These are phyloP conservation scores for Sphenodon punctatus DNA, from an alignment of 2,797 vertebrate species.

Conservation along the genomic window DNA sequence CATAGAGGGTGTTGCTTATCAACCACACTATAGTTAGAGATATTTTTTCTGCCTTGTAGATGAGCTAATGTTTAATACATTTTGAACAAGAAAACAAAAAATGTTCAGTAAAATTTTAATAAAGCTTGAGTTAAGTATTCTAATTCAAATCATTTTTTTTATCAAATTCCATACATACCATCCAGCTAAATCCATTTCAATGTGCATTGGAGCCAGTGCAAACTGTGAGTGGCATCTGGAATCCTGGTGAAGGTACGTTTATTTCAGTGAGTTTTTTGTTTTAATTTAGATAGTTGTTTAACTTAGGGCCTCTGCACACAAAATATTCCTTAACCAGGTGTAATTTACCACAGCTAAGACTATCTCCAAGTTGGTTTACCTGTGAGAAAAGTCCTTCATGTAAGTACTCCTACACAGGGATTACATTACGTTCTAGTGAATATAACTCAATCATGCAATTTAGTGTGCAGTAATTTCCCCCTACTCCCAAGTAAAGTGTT, in stretches of 20 bases:
- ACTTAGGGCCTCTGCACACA: too few relatives aligned
- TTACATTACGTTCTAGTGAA: too few relatives aligned
- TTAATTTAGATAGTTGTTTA: background rate
- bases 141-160: slow-evolving; percentile 58
- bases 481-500: too few relatives aligned
- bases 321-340: too few relatives aligned
- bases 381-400: too few relatives aligned
- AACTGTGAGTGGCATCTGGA: slow-evolving; percentile 27
- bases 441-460: too few relatives aligned
- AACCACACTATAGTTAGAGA: background rate
- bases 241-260: slow-evolving; percentile 80
- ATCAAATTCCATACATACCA: slow-evolving; percentile 60
- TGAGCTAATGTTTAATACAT: background rate
- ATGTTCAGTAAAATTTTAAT: background rate
- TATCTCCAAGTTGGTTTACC: too few relatives aligned
- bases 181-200: slow-evolving; percentile 64
- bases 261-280: background rate
- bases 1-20: background rate
- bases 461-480: too few relatives aligned
- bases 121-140: slow-evolving; percentile 48
- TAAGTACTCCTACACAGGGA: too few relatives aligned
- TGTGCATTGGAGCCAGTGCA: slow-evolving; percentile 61
- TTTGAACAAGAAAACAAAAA: too few relatives aligned
- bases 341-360: too few relatives aligned
- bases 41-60: background rate